Conservation (phyloP, 2,888 invertebrate species). For the Argynnis bischoffii region DNA sequence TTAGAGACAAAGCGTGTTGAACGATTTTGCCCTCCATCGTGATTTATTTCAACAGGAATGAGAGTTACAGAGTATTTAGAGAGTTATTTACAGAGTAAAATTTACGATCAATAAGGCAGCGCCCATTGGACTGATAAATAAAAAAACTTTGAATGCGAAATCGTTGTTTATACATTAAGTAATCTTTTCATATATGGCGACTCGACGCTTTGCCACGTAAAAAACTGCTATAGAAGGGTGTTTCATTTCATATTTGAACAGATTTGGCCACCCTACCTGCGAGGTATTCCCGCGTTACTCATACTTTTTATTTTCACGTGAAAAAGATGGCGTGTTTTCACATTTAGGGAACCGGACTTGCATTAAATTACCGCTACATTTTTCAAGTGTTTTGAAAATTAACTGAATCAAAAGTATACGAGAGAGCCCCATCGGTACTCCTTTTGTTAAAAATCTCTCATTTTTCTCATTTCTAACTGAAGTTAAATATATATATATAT, state of each 20-base stretch:
- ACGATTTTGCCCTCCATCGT: too few relatives aligned
- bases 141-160: too few relatives aligned
- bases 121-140: too few relatives aligned
- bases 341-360: conserved; percentile 14
- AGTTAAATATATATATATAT: conserved; percentile 25
- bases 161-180: too few relatives aligned
- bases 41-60: too few relatives aligned
- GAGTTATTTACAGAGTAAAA: too few relatives aligned
- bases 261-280: conserved; percentile 2
- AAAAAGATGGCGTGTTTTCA: conserved; percentile 20
- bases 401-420: conserved; percentile 20
- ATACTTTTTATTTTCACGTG: conserved; percentile 22
- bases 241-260: not conserved
- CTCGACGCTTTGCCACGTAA: too few relatives aligned
- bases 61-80: too few relatives aligned
- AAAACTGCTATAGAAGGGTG: too few relatives aligned
- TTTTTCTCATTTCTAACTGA: conserved; percentile 23
- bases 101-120: too few relatives aligned
- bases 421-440: conserved; percentile 27
- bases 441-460: conserved; percentile 24
- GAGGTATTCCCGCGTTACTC: conserved; percentile 17
- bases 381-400: conserved; percentile 30
- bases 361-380: conserved; percentile 26
- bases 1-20: too few relatives aligned
- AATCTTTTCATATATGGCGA: too few relatives aligned